Percentiles rank a stretch among this genome's conserved stretches.
Conservation (phyloP, 2,888 invertebrate genomes). For the Mesorhabditis sp. region DNA sequence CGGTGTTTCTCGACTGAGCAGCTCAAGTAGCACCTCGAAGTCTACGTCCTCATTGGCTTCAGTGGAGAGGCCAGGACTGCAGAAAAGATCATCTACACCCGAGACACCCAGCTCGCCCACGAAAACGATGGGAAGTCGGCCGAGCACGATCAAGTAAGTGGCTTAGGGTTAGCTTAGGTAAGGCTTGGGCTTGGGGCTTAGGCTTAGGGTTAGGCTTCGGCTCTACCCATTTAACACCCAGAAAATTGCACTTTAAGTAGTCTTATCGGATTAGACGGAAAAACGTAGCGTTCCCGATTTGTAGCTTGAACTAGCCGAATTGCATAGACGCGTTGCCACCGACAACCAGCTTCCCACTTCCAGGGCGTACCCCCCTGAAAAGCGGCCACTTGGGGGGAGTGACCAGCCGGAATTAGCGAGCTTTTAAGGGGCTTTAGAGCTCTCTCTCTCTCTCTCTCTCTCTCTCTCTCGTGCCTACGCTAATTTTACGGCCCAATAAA, state of each 20-base stretch:
- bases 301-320: too few species aligned
- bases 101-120: neutral
- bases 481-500: too few species aligned
- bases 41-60: neutral
- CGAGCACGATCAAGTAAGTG: neutral
- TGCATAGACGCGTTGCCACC: too few species aligned
- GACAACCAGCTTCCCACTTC: too few species aligned
- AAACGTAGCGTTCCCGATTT: too few species aligned
- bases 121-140: slow-evolving; percentile 1
- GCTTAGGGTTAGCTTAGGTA: too few species aligned
- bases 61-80: neutral
- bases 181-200: too few species aligned
- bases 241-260: too few species aligned
- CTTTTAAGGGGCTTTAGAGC: slow-evolving; percentile 12
- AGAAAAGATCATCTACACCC: neutral
- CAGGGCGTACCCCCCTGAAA: neutral
- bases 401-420: neutral
- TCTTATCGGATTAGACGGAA: too few species aligned
- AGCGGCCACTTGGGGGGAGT: neutral
- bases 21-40: neutral
- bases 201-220: too few species aligned
- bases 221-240: too few species aligned
- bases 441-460: slow-evolving; percentile 16
- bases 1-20: too few species aligned
- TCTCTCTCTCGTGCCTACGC: neutral